Conservation (phyloP, 2,797 vertebrate genomes). For the Spinibarbus caldwelli region DNA sequence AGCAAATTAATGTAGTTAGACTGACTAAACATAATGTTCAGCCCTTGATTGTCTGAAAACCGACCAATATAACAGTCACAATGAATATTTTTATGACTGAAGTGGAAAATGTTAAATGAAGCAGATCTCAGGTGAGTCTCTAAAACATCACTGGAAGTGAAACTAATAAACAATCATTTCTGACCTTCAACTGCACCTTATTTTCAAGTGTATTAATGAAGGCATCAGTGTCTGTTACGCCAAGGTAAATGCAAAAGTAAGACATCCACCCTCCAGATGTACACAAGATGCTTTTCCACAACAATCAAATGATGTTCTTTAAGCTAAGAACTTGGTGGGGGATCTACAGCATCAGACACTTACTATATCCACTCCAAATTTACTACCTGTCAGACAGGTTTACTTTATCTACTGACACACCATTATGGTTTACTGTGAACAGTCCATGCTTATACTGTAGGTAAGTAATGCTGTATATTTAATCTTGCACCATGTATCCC, state of each 20-base stretch:
- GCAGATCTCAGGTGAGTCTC: neutral
- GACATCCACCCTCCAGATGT: neutral
- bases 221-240: neutral
- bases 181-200: neutral
- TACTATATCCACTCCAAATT: neutral
- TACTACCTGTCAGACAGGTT: neutral
- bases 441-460: too few species aligned
- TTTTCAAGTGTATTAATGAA: conserved; percentile 6
- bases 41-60: neutral
- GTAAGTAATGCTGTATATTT: neutral
- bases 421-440: neutral
- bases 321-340: neutral
- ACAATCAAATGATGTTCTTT: neutral
- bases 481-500: neutral
- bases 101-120: neutral
- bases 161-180: neutral
- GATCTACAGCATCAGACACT: neutral
- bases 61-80: neutral
- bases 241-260: neutral
- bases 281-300: neutral
- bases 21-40: neutral
- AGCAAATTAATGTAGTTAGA: neutral
- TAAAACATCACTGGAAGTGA: neutral
- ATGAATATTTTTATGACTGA: neutral
- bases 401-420: neutral